Percentiles rank a stretch among this genome's conserved stretches.
phyloP scores from a whole-genome alignment of 1,140 invertebrate genomes.

The Leptestheria dahalacensis region DNA sequence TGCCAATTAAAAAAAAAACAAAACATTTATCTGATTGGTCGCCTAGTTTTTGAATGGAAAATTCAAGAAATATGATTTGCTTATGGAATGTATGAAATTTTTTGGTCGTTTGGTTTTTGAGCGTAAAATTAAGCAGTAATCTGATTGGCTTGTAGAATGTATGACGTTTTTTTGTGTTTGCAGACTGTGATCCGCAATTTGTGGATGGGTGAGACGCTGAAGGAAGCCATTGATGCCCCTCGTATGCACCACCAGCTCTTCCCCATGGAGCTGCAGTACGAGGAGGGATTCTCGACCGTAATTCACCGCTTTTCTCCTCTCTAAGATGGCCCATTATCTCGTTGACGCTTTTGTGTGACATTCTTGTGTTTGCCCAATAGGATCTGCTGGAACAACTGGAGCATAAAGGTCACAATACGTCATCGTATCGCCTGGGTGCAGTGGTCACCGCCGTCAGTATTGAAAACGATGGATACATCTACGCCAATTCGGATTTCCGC shows the following conservation, averaged over 20 bases:
- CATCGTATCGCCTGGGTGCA: constrained; percentile 37
- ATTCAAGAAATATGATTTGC: too few relatives aligned
- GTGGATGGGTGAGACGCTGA: constrained; percentile 71
- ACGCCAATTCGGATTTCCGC: constrained; percentile 63
- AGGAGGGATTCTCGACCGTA: constrained; percentile 55
- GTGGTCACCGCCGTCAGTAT: constrained; percentile 50
- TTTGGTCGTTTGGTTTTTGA: too few relatives aligned
- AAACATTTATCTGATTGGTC: too few relatives aligned
- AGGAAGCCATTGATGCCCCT: constrained; percentile 69
- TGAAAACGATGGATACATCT: constrained; percentile 41
- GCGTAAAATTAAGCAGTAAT: too few relatives aligned
- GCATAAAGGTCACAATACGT: constrained; percentile 46
- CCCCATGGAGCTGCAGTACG: constrained; percentile 66
- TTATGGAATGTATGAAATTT: background rate
- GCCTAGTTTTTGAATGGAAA: too few relatives aligned
- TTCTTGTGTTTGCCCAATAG: too few relatives aligned
- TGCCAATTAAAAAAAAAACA: too few relatives aligned
- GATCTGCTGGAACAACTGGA: constrained; percentile 28
- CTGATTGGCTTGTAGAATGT: too few relatives aligned
- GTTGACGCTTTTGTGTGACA: too few relatives aligned
- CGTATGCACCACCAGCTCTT: constrained; percentile 84
- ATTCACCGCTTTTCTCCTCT: too few relatives aligned
- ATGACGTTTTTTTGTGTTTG: constrained; percentile 22
- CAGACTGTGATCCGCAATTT: constrained; percentile 64
- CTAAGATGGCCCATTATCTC: too few relatives aligned